A percentile compares a stretch with the other conserved stretches of the same genome.
Conservation (phyloP, 2,888 invertebrate species). For the Ophion costatus region DNA sequence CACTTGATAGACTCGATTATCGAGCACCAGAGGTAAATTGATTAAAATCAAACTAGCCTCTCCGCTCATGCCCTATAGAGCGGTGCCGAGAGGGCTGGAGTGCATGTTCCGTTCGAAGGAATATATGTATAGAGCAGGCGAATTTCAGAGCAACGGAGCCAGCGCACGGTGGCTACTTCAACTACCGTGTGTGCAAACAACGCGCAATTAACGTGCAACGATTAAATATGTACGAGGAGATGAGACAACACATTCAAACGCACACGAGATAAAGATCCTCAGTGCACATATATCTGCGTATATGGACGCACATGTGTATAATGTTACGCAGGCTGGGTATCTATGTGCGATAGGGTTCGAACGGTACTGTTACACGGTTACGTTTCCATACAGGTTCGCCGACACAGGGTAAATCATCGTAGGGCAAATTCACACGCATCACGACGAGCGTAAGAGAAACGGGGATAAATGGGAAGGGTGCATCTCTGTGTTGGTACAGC, state of each 20-base stretch:
- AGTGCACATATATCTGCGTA: conserved; percentile 3
- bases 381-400: conserved; percentile 50
- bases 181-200: conserved; percentile 79
- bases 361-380: conserved; percentile 14
- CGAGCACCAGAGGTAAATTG: conserved; percentile 77
- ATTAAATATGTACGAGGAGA: conserved; percentile 80
- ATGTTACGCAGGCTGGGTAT: conserved; percentile 70
- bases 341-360: conserved; percentile 59
- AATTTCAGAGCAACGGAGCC: conserved; percentile 39
- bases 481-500: conserved; percentile 79
- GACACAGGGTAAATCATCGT: conserved; percentile 76
- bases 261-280: conserved; percentile 23
- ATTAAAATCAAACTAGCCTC: conserved; percentile 79
- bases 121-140: conserved; percentile 29
- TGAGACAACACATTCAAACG: conserved; percentile 37
- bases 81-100: conserved; percentile 53
- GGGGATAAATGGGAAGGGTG: conserved; percentile 63
- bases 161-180: conserved; percentile 67
- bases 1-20: conserved; percentile 72
- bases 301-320: conserved; percentile 9
- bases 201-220: conserved; percentile 81
- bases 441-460: conserved; percentile 31
- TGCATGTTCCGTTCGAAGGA: conserved; percentile 54
- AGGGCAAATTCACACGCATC: conserved; percentile 77
- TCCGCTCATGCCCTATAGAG: conserved; percentile 27